phyloP scores from a whole-genome alignment of 2,113 vertebrate genomes.

The Balaeniceps rex region DNA sequence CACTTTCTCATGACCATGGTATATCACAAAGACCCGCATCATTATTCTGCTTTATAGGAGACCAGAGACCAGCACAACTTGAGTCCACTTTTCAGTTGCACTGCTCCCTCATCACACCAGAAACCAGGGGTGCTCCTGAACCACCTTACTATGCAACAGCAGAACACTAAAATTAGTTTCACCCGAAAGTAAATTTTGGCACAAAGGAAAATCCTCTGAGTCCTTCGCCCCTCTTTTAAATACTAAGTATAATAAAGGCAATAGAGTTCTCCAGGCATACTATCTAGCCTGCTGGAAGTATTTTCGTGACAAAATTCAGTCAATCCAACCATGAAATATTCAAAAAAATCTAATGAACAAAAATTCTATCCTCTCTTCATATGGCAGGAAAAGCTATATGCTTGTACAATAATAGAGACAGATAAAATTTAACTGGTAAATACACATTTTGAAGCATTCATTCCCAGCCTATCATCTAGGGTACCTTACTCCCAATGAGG shows the following conservation, averaged over 20 bases:
- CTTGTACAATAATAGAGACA: not conserved
- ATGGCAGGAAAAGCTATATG: not conserved
- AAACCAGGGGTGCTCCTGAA: not conserved
- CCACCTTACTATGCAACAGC: not conserved
- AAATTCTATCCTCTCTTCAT: not conserved
- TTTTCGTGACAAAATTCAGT: not conserved
- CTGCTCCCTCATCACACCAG: not conserved
- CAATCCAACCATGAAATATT: not conserved
- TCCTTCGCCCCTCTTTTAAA: not conserved
- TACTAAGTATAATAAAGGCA: not conserved
- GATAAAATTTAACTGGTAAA: not conserved
- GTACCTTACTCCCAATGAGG: not conserved
- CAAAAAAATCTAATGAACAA: not conserved
- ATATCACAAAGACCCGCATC: not conserved
- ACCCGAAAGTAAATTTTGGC: not conserved
- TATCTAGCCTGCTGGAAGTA: not conserved
- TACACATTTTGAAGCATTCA: conserved; percentile 28
- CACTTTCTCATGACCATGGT: not conserved
- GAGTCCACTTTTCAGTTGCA: not conserved
- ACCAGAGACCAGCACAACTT: not conserved
- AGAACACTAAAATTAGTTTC: not conserved
- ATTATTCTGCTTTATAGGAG: not conserved
- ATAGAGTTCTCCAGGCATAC: not conserved
- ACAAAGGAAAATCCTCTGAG: not conserved
- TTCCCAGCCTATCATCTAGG: conserved; percentile 22